Evolutionary conservation across 1,140 invertebrate species (phyloP), one percentile per base, ranked within the genome.

Genomic region (Drosophila sucinea): DNA sequence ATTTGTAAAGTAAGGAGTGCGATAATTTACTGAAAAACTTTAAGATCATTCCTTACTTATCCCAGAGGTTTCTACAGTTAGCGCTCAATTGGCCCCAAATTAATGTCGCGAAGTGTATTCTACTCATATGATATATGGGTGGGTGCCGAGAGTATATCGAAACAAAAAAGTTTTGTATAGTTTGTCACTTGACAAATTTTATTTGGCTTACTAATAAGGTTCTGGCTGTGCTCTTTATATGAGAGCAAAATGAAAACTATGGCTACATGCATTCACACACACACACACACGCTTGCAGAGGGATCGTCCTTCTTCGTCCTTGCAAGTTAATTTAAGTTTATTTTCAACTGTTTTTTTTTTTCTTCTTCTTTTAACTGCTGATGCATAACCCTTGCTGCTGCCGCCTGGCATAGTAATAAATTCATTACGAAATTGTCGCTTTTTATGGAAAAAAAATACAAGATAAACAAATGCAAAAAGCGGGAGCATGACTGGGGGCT

Each of bases 351-450:
- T 75, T 83, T 73, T 29, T 55, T 61, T 27, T 25, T 47, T 10
- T 38, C 7, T 8, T 51, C 10, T 55, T 58, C 56, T 61, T 47
- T 56, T 29, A 54, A 63, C 56, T 67, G 35, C 61, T 61, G 69
- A 84, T 86, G 70, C 71, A 85, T 86, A 75, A 76, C 79, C 82
- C 71, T 73, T 70, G 71, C 70, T 62, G 56, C 60, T 70, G 71
- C 70, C 40, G 63, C 60, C 40, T 80, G 70, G 67, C 78, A 68
- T 41, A 76, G 82, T 82, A 86, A 86, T 86, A 86, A 86, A 86
- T 86, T 86, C 83, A 86, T 86, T 86, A 87, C 79, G 73, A 86
- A 86, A 86, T 86, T 87, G 82, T 86, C 82, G 82, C 83, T 86
- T 66, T 71, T 79, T 79, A 87, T 82, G 44, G 44, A 23, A 47